phyloP scores from a whole-genome alignment of 2,797 vertebrate species.

The Oreochromis grahami region DNA sequence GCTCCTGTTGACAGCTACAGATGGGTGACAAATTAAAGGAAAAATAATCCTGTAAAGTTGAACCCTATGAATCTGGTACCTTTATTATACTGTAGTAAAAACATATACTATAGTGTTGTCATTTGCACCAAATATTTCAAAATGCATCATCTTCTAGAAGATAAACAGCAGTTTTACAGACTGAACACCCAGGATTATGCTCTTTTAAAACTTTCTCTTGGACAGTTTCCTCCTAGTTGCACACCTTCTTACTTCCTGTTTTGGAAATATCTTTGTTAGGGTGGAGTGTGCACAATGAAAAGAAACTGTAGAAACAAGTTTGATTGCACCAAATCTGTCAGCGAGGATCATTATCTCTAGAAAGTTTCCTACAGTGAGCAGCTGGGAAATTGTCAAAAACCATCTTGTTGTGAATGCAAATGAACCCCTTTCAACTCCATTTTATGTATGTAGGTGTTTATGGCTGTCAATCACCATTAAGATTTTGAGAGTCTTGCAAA shows the following conservation, averaged over 20 bases:
- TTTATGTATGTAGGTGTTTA: conserved; percentile 69
- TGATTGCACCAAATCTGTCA: conserved; percentile 73
- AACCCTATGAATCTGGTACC: rapidly evolving
- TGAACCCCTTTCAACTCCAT: conserved; percentile 67
- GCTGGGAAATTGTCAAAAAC: conserved; percentile 75
- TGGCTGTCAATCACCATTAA: conserved; percentile 69
- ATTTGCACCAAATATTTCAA: not conserved
- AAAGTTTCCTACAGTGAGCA: conserved; percentile 72
- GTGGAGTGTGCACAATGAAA: conserved; percentile 31
- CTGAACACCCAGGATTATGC: not conserved
- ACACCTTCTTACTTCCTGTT: conserved; percentile 11
- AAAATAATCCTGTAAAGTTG: not conserved
- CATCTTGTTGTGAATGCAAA: conserved; percentile 76
- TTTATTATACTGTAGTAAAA: not conserved
- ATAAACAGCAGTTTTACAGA: conserved; percentile 1
- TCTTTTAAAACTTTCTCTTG: conserved; percentile 9
- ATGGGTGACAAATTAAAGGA: not conserved
- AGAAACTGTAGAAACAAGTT: conserved; percentile 49
- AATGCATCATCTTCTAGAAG: not conserved
- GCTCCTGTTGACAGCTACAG: conserved; percentile 1
- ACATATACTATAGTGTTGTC: not conserved
- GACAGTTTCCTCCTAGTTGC: conserved; percentile 7
- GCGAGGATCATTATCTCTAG: conserved; percentile 67
- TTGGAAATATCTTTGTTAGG: conserved; percentile 56
- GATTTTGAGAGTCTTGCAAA: conserved; percentile 52